Conservation (phyloP, 2,888 invertebrate species). For the Cantharis flavilabris region DNA sequence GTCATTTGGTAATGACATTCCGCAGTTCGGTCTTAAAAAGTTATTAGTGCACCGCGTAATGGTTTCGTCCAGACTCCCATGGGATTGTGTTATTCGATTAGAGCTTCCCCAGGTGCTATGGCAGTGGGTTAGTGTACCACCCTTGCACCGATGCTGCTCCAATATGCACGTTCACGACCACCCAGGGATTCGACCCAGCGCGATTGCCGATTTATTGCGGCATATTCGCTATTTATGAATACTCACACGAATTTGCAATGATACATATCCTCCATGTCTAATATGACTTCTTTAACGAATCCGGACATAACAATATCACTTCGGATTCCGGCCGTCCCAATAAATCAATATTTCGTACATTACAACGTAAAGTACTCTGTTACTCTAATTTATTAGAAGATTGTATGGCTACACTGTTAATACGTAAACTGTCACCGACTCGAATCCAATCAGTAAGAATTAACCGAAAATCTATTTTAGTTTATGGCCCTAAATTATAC, state of each 20-base stretch:
- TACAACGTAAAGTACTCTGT: background rate
- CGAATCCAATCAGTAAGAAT: slow-evolving; percentile 19
- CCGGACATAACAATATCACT: background rate
- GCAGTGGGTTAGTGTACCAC: slow-evolving; percentile 39
- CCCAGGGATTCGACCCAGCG: slow-evolving; percentile 51
- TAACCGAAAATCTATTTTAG: slow-evolving; percentile 48
- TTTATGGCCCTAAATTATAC: slow-evolving; percentile 56
- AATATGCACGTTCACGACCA: slow-evolving; percentile 52
- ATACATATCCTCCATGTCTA: slow-evolving; percentile 40
- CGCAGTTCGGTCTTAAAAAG: slow-evolving; percentile 48
- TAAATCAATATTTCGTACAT: background rate
- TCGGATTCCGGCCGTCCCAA: background rate
- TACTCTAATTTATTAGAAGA: slow-evolving; percentile 2
- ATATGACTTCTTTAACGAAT: background rate
- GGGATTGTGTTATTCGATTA: slow-evolving; percentile 46
- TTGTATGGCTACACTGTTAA: background rate
- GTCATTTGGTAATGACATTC: slow-evolving; percentile 50
- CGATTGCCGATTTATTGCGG: slow-evolving; percentile 53
- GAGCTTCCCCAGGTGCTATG: slow-evolving; percentile 42
- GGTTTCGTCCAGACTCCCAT: slow-evolving; percentile 36
- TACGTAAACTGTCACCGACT: slow-evolving; percentile 24
- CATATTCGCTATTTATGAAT: slow-evolving; percentile 55
- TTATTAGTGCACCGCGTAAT: slow-evolving; percentile 46
- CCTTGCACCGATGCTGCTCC: slow-evolving; percentile 33
- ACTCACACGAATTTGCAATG: slow-evolving; percentile 51